Evolutionary conservation across 2,113 vertebrate species (phyloP).

Genomic region (Ptilonorhynchus violaceus): DNA sequence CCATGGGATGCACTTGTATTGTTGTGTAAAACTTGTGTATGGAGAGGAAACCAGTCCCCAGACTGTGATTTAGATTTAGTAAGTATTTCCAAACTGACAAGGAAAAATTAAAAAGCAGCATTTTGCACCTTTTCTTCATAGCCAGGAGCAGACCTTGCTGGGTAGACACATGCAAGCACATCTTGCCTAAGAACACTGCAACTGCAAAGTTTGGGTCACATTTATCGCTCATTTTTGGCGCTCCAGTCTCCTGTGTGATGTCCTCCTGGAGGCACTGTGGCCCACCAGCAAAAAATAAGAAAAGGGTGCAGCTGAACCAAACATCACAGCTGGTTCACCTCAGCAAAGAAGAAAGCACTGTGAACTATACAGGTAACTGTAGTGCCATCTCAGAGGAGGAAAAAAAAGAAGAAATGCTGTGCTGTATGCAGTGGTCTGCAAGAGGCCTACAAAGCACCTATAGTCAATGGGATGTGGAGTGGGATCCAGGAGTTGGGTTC

Average conservation of each 20-base stretch:
- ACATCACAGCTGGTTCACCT: background rate
- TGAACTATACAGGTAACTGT: background rate
- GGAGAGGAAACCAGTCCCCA: background rate
- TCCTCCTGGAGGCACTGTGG: background rate
- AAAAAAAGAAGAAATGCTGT: background rate
- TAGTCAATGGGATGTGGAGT: background rate
- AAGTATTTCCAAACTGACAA: background rate
- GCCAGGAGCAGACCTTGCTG: background rate
- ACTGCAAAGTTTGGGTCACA: background rate
- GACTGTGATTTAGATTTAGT: background rate
- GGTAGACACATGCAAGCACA: rapidly evolving
- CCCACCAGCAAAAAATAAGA: background rate
- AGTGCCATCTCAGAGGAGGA: background rate
- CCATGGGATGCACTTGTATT: background rate
- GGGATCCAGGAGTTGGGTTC: background rate
- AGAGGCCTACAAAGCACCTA: background rate
- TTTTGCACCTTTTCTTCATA: background rate
- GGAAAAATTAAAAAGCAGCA: background rate
- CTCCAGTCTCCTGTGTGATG: background rate
- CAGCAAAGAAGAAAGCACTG: background rate
- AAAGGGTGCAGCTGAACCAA: background rate
- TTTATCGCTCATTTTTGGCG: background rate
- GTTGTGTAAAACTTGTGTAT: background rate
- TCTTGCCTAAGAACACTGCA: background rate
- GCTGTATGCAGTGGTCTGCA: background rate